These are phyloP conservation scores for Tetanocera ferruginea DNA, from an alignment of 2,888 invertebrate species.

Conservation along the genomic window DNA sequence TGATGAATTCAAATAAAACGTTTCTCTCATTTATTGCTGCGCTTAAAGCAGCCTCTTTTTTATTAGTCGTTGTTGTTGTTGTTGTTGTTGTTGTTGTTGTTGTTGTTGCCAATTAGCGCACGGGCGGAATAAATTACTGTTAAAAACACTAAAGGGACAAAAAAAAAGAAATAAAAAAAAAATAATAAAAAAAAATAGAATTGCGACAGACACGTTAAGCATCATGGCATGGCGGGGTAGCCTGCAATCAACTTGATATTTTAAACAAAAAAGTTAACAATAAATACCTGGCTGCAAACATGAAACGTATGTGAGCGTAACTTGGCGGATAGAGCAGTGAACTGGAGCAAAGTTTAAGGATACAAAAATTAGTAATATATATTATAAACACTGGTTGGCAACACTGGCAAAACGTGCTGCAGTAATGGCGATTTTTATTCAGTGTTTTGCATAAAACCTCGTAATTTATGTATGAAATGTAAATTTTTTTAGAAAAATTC, in stretches of 20 bases:
- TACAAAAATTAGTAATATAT: no score
- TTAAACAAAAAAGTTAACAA: not conserved
- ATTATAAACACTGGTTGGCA: not conserved
- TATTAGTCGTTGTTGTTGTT: not conserved
- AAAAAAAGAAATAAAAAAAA: no score
- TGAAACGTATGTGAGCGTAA: no score
- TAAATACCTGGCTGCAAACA: not conserved
- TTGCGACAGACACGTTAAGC: not conserved
- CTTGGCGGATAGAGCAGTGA: not conserved
- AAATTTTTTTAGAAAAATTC: not conserved
- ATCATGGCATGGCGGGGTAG: not conserved
- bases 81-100: not conserved
- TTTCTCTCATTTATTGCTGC: not conserved
- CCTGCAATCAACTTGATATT: not conserved
- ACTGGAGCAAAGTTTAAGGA: not conserved
- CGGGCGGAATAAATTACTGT: not conserved
- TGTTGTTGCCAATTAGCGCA: constrained; percentile 3
- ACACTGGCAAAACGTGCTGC: constrained; percentile 11
- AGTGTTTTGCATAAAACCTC: not conserved
- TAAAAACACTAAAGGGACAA: not conserved
- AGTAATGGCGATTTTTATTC: not conserved
- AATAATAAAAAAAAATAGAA: not conserved
- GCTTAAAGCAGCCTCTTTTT: not conserved
- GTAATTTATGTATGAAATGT: constrained; percentile 1
- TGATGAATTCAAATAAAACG: not conserved